Percentiles rank a stretch among this genome's conserved stretches.
These are phyloP conservation scores for Petrolisthes manimaculis DNA, from an alignment of 2,888 invertebrate genomes.

Conservation along the genomic window DNA sequence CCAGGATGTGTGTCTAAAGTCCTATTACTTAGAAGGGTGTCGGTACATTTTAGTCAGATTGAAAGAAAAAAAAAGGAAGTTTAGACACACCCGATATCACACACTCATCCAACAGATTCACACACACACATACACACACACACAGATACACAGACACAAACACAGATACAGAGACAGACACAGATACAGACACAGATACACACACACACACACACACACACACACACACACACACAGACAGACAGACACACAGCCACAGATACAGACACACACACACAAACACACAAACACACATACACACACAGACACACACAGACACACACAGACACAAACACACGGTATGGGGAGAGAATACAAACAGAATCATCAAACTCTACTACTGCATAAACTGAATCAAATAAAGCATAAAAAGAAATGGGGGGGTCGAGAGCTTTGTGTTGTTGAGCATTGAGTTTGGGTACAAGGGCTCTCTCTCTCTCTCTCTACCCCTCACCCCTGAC, in stretches of 20 bases:
- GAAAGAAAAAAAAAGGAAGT: slow-evolving; percentile 11
- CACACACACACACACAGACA: slow-evolving; percentile 6
- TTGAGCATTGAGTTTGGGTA: not conserved
- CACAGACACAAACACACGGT: not conserved
- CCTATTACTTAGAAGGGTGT: not conserved
- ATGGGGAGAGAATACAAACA: not conserved
- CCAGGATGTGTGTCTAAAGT: too few relatives aligned
- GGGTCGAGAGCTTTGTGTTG: too few relatives aligned
- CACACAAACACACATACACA: slow-evolving; percentile 10
- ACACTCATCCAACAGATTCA: not conserved
- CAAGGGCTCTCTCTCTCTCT: not conserved
- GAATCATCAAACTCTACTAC: not conserved
- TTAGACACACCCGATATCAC: not conserved
- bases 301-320: slow-evolving; percentile 14
- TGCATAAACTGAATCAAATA: not conserved
- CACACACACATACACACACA: not conserved
- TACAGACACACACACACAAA: not conserved
- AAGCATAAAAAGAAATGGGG: too few relatives aligned
- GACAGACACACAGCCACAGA: slow-evolving; percentile 10
- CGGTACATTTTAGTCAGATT: not conserved
- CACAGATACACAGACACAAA: not conserved
- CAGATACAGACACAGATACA: not conserved
- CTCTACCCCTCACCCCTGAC: not conserved
- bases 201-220: not conserved
- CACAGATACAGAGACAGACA: not conserved